These are phyloP conservation scores for Stichodactyla mertensii DNA, from an alignment of 64 coral and sea anemone genomes.

Conservation along the genomic window DNA sequence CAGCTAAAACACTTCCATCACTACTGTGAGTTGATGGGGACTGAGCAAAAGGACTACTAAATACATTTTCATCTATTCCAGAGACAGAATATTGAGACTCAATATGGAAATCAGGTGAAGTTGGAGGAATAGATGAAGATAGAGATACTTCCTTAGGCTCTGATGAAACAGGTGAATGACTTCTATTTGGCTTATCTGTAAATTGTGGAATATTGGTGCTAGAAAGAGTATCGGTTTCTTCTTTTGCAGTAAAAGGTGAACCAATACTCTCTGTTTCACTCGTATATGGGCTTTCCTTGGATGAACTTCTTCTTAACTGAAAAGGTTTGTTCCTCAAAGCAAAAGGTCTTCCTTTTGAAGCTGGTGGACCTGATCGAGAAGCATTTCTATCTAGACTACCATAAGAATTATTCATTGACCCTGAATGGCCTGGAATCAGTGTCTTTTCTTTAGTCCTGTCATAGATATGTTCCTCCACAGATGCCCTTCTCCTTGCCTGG, in stretches of 20 bases:
- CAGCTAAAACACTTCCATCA: neutral
- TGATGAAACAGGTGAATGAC: neutral
- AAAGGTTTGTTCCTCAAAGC: conserved; percentile 37
- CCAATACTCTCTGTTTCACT: conserved; percentile 28
- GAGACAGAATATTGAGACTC: conserved; percentile 14
- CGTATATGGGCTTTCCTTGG: conserved; percentile 26
- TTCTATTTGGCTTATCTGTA: conserved; percentile 12
- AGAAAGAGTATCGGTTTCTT: conserved; percentile 8
- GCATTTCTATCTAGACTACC: conserved; percentile 11
- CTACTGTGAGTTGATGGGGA: neutral
- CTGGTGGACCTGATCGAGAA: conserved; percentile 10
- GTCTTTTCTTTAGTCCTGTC: conserved; percentile 44
- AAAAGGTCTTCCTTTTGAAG: conserved; percentile 35
- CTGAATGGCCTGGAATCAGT: neutral
- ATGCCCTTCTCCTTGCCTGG: conserved; percentile 24
- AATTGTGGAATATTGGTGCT: neutral
- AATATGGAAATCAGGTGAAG: conserved; percentile 3
- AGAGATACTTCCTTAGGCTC: neutral
- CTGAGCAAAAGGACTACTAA: neutral
- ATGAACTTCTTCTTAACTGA: conserved; percentile 29
- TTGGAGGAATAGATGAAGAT: neutral
- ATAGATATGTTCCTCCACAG: conserved; percentile 48
- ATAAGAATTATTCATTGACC: conserved; percentile 3
- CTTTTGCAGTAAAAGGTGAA: neutral
- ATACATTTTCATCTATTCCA: conserved; percentile 1